phyloP scores from a whole-genome alignment of 2,113 vertebrate species.

The Ceyx margarethae region DNA sequence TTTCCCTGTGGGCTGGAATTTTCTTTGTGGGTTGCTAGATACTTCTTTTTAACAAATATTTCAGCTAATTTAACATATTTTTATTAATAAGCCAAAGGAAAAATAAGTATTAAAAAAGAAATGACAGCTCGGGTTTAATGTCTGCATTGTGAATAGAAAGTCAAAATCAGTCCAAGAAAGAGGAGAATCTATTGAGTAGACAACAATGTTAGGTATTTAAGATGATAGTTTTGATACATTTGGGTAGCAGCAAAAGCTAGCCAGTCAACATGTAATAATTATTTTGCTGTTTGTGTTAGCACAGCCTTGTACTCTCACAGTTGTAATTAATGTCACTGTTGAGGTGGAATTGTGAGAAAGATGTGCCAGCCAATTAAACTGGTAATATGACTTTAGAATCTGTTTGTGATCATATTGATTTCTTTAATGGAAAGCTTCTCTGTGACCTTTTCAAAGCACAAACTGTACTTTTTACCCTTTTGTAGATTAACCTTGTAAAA shows the following conservation, averaged over 20 bases:
- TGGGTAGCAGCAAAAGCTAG: background rate
- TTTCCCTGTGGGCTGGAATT: background rate
- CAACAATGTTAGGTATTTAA: background rate
- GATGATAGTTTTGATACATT: background rate
- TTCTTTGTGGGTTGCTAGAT: background rate
- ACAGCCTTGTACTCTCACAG: background rate
- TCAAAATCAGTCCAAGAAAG: background rate
- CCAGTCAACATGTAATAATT: background rate
- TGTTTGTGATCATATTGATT: slow-evolving; percentile 24
- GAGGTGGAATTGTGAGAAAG: background rate
- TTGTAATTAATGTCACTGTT: background rate
- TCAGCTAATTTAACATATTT: background rate
- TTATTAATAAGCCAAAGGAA: background rate
- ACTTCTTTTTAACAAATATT: background rate
- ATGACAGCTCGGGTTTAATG: background rate
- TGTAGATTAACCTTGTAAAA: slow-evolving; percentile 24
- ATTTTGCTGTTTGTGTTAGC: slow-evolving; percentile 23
- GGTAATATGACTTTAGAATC: slow-evolving; percentile 2
- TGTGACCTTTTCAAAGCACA: slow-evolving; percentile 16
- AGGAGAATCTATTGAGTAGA: background rate
- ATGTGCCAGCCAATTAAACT: slow-evolving; percentile 32
- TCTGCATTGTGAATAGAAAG: background rate
- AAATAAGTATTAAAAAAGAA: background rate
- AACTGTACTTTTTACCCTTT: slow-evolving; percentile 12
- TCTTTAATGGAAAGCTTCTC: slow-evolving; percentile 10